Percentiles rank a stretch among this genome's conserved stretches.
Evolutionary conservation across 53 echinoderm and acorn worm genomes (phyloP).

Genomic region (Henricia sp.): DNA sequence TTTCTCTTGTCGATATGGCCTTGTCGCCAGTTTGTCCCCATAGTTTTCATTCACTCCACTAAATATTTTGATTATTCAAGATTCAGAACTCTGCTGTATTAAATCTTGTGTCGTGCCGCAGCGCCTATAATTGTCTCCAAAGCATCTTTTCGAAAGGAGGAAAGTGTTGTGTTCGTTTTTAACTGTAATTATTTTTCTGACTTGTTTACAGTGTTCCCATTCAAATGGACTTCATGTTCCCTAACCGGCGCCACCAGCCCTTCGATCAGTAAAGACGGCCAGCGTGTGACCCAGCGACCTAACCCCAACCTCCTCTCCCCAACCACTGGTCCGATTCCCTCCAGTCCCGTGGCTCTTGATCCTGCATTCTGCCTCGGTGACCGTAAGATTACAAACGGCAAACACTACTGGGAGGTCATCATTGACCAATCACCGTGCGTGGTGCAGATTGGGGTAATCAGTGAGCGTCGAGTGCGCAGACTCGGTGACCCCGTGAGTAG

Average conservation of each 20-base stretch:
- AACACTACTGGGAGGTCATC: constrained; percentile 90
- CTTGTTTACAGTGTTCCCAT: constrained; percentile 70
- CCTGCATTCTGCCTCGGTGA: constrained; percentile 87
- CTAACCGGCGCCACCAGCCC: constrained; percentile 51
- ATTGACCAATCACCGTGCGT: constrained; percentile 73
- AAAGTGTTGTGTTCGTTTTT: too few species aligned
- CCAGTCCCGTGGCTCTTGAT: constrained; percentile 66
- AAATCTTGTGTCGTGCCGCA: too few species aligned
- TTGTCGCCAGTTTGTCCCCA: too few species aligned
- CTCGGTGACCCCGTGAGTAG: constrained; percentile 65
- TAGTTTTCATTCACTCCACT: too few species aligned
- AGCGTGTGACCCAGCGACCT: constrained; percentile 48
- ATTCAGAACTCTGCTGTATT: too few species aligned
- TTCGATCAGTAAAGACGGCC: constrained; percentile 77
- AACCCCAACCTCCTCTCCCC: constrained; percentile 52
- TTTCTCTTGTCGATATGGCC: too few species aligned
- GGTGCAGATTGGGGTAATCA: constrained; percentile 73
- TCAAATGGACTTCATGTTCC: constrained; percentile 75
- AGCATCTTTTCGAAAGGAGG: too few species aligned
- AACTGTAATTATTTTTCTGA: too few species aligned
- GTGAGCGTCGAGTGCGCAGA: constrained; percentile 70
- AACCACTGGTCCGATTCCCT: constrained; percentile 65
- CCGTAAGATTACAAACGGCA: constrained; percentile 73
- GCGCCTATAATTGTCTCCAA: too few species aligned
- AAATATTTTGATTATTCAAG: too few species aligned